Conservation (phyloP, 2,888 invertebrate species). For the Serrognathus titanus region DNA sequence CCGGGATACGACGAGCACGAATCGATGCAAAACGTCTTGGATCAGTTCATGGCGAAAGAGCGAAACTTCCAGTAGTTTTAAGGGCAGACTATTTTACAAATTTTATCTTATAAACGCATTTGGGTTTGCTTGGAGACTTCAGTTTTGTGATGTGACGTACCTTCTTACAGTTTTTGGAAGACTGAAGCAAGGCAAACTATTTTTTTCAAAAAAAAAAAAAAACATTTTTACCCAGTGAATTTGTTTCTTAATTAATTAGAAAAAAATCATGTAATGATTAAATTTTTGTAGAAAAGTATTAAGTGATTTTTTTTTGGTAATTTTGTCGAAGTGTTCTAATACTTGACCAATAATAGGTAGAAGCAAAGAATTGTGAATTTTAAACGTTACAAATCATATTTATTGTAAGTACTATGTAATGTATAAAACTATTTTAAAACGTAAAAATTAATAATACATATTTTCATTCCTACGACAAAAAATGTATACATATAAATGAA, state of each 20-base stretch:
- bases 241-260: too few species aligned
- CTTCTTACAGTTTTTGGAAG: too few species aligned
- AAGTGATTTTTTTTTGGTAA: conserved; percentile 1
- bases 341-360: neutral
- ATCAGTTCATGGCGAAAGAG: conserved; percentile 55
- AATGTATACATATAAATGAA: neutral
- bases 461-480: neutral
- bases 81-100: conserved; percentile 3
- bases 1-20: conserved; percentile 34
- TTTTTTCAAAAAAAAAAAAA: too few species aligned
- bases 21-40: conserved; percentile 54
- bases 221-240: too few species aligned
- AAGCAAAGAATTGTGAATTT: conserved; percentile 11
- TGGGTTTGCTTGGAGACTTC: neutral
- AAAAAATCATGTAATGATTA: too few species aligned
- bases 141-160: neutral
- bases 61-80: conserved; percentile 34
- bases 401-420: neutral
- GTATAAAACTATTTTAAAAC: neutral
- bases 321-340: conserved; percentile 7
- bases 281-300: conserved; percentile 1
- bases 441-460: neutral
- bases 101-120: conserved; percentile 2
- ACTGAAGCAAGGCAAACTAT: too few species aligned
- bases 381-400: conserved; percentile 4